Percentiles rank a stretch among this genome's conserved stretches.
Conservation (phyloP, 2,797 vertebrate species). For the Oophaga sylvatica region DNA sequence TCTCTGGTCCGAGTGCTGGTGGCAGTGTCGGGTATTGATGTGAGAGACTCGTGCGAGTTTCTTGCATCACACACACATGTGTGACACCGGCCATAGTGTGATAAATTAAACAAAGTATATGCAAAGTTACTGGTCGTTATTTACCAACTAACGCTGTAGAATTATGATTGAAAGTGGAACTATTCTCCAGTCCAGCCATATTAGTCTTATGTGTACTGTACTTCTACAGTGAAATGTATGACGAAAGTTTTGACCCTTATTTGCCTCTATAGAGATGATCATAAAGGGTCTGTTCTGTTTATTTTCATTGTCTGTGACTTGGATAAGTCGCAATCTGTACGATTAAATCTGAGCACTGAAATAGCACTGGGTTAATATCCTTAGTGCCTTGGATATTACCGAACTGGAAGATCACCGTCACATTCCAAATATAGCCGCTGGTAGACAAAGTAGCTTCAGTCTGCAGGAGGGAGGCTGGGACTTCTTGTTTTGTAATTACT, state of each 20-base stretch:
- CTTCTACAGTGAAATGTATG: neutral
- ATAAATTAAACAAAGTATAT: too few relatives aligned
- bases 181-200: neutral
- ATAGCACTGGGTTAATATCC: conserved; percentile 49
- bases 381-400: conserved; percentile 48
- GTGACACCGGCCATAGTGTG: too few relatives aligned
- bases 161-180: too few relatives aligned
- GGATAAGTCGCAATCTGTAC: conserved; percentile 42
- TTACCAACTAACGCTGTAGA: too few relatives aligned
- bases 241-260: neutral
- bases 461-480: conserved; percentile 29
- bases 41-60: too few relatives aligned
- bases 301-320: conserved; percentile 33
- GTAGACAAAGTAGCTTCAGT: conserved; percentile 46
- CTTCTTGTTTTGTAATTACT: conserved; percentile 44
- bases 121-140: too few relatives aligned
- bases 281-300: neutral
- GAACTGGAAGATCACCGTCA: conserved; percentile 19
- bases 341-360: conserved; percentile 44
- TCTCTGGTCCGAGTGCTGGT: too few relatives aligned
- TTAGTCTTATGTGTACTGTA: neutral
- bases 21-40: too few relatives aligned
- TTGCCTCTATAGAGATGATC: neutral
- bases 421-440: conserved; percentile 46
- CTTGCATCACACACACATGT: too few relatives aligned